Evolutionary conservation across 2,797 vertebrate species (phyloP).

Genomic region (Octomys mimax): DNA sequence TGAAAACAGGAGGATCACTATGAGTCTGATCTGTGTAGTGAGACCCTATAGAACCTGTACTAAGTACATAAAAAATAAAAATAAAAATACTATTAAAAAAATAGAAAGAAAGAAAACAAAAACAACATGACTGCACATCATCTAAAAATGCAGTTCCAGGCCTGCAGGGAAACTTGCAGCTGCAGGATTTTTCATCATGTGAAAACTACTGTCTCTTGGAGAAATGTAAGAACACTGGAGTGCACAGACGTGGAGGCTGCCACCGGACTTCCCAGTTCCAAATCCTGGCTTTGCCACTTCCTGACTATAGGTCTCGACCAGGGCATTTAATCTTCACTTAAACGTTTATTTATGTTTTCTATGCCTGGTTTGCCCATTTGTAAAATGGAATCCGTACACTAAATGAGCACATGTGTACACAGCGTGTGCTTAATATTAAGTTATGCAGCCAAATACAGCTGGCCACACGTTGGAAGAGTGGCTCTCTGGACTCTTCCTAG

Average conservation of each 20-base stretch:
- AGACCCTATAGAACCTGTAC: too few relatives aligned
- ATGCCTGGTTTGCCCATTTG: neutral
- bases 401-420: neutral
- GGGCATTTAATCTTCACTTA: neutral
- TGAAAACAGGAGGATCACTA: too few relatives aligned
- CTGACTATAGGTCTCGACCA: neutral
- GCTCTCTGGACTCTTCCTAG: neutral
- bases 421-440: neutral
- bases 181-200: neutral
- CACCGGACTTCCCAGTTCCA: neutral
- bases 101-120: neutral
- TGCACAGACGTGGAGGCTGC: neutral
- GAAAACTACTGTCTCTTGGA: neutral
- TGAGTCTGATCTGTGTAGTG: too few relatives aligned
- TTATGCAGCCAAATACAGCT: neutral
- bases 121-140: neutral
- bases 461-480: slow-evolving; percentile 12
- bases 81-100: too few relatives aligned
- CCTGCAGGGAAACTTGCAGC: neutral
- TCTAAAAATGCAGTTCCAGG: neutral
- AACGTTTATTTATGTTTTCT: neutral
- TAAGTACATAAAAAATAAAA: too few relatives aligned
- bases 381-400: slow-evolving; percentile 31
- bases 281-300: neutral
- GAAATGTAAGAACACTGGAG: neutral